Evolutionary conservation across 2,888 invertebrate genomes (phyloP), one percentile per base, ranked within the genome.

Genomic region (Meghimatium bilineatum): DNA sequence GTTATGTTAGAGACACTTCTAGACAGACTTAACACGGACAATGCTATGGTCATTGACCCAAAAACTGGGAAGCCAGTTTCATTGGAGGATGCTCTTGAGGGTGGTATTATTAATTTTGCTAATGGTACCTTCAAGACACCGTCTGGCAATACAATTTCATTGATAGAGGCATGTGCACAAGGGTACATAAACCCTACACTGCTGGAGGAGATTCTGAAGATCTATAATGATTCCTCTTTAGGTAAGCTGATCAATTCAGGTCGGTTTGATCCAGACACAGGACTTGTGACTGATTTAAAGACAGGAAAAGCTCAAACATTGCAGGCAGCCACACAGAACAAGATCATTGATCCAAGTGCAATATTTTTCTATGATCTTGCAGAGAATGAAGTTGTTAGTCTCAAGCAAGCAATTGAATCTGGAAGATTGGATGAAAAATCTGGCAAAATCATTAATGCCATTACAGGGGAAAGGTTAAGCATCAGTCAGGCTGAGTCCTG

Each of bases 401-500:
- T 93, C 34, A 85, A 89, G 14, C 82, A 87, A 17, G 92, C 91
- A 20, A 88, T 92, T 36, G 90, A 92, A 72, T 87, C 88, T 72
- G 92, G 91, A 6, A 87, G 90, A 23, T 91, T 90, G 81, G 89
- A 91, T 85, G 88, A 90, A 26, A 88, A 89, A 49, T 90, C 90
- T 20, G 92, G 91, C 29, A 89, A 89, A 84, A 88, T 91, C 79
- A 87, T 89, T 60, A 90, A 90, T 76, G 87, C 97, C 36, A 96
- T 95, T 90, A 97, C 97, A 0, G 97, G 96, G 87, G 96, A 97
- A 93, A 95, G 96, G 87, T 95, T 99, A 91, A 97, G 97, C 34
- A 96, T 99, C 80, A 96, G 97, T 88, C 97, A 99, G 94, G 98
- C 98, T 3, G 97, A 98, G 88, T 96, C 96, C 88, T 32, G 56